These are phyloP conservation scores for Zaprionus vittiger DNA, from an alignment of 1,140 invertebrate species.

Conservation along the genomic window DNA sequence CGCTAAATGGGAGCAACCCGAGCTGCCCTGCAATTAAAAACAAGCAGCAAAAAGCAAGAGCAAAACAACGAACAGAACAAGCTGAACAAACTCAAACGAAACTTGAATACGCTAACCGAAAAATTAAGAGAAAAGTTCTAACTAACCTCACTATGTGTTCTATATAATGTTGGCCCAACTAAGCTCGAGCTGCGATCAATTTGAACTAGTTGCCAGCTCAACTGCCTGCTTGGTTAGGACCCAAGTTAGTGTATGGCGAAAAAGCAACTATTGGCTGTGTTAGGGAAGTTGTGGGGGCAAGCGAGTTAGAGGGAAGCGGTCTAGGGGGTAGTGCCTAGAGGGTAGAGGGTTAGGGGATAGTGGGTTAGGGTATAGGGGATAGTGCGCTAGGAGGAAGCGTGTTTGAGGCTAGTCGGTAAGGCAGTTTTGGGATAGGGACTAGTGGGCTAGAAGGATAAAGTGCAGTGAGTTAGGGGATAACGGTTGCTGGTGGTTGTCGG, in stretches of 20 bases:
- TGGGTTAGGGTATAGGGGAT: not conserved
- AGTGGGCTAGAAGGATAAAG: not conserved
- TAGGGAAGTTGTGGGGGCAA: not conserved
- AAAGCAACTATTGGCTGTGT: not conserved
- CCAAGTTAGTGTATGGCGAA: not conserved
- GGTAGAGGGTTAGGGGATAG: not conserved
- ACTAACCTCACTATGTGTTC: not conserved
- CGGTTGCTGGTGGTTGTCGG: not conserved
- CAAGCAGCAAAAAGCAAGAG: constrained; percentile 20
- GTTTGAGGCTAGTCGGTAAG: not conserved
- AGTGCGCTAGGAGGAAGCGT: not conserved
- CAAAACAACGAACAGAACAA: not conserved
- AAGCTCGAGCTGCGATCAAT: not conserved
- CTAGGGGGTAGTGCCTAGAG: not conserved
- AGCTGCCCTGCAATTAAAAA: constrained; percentile 69
- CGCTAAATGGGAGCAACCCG: constrained; percentile 62
- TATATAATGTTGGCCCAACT: not conserved
- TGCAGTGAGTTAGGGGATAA: not conserved
- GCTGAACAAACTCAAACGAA: not conserved
- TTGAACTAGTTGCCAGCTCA: not conserved
- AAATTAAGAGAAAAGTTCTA: not conserved
- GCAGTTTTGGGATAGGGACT: not conserved
- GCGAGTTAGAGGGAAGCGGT: not conserved
- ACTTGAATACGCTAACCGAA: constrained; percentile 6
- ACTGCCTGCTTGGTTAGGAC: not conserved